Evolutionary conservation across 2,888 invertebrate species (phyloP).

Genomic region (Dryobota labecula): DNA sequence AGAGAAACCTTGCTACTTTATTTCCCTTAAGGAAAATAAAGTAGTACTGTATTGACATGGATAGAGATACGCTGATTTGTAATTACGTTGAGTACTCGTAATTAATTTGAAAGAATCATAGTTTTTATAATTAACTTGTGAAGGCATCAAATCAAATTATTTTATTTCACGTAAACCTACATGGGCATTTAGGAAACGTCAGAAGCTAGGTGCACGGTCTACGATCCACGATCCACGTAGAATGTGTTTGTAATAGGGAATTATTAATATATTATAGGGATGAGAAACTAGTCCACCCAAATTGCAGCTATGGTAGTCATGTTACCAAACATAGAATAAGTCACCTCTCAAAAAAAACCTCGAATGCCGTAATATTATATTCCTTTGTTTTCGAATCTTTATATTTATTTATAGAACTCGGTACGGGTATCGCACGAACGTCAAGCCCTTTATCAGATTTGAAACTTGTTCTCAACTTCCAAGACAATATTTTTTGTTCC

Average conservation of each 20-base stretch:
- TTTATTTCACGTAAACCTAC: too few relatives aligned
- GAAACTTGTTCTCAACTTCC: conserved; percentile 55
- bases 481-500: conserved; percentile 62
- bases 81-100: background rate
- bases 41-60: background rate
- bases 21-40: background rate
- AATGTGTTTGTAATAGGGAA: background rate
- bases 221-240: too few relatives aligned
- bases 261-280: too few relatives aligned
- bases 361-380: conserved; percentile 1
- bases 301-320: background rate
- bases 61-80: background rate
- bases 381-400: conserved; percentile 22
- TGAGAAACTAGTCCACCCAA: background rate
- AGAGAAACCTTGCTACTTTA: conserved; percentile 5
- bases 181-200: too few relatives aligned
- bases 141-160: too few relatives aligned
- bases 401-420: conserved; percentile 34
- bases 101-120: background rate
- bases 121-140: background rate
- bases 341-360: background rate
- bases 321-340: background rate
- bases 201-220: too few relatives aligned
- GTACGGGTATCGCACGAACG: conserved; percentile 20
- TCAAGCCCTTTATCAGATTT: conserved; percentile 65